These are phyloP conservation scores for Oncorhynchus masou DNA, from an alignment of 2,113 vertebrate genomes.

Conservation along the genomic window DNA sequence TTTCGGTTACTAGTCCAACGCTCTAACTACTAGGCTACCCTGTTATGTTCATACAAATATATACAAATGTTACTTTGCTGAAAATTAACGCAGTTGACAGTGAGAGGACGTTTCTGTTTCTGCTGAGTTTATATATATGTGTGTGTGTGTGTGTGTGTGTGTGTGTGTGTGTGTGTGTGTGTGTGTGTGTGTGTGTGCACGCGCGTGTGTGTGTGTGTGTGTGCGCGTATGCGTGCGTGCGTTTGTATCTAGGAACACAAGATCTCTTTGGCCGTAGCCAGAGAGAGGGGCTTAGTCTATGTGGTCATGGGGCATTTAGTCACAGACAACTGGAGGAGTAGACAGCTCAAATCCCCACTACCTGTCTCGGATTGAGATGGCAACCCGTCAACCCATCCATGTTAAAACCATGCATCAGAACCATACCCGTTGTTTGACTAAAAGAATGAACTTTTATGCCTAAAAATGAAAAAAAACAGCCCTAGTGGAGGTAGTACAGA, in stretches of 20 bases:
- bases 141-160: no score
- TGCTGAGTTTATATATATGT: no score
- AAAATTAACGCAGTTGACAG: no score
- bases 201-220: no score
- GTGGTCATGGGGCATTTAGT: slow-evolving; percentile 19
- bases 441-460: neutral
- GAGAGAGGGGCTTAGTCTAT: slow-evolving; percentile 7
- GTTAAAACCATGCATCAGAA: slow-evolving; percentile 41
- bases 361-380: slow-evolving; percentile 4
- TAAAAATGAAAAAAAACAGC: slow-evolving; percentile 29
- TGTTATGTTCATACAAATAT: no score
- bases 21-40: no score
- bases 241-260: neutral
- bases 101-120: no score
- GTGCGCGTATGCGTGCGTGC: neutral
- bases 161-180: no score
- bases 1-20: no score
- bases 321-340: slow-evolving; percentile 16
- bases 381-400: slow-evolving; percentile 8
- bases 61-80: no score
- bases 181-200: no score
- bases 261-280: slow-evolving; percentile 8
- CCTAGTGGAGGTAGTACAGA: slow-evolving; percentile 7
- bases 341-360: slow-evolving; percentile 23
- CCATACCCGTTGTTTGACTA: slow-evolving; percentile 24